Evolutionary conservation across 2,888 invertebrate genomes (phyloP).

Genomic region (Noctua janthe): DNA sequence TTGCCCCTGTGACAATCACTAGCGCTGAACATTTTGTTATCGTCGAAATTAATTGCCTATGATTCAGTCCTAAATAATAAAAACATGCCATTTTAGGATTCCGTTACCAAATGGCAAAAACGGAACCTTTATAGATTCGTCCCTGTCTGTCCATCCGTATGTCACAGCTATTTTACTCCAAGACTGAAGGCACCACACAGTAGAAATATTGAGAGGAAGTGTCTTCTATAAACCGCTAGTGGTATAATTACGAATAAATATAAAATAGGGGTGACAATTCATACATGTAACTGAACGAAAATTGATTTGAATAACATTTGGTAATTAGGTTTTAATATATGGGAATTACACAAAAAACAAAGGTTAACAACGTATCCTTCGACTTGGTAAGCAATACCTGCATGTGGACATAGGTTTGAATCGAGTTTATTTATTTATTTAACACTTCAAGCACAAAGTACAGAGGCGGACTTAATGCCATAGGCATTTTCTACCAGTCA

Average conservation of each 20-base stretch:
- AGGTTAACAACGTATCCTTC: neutral
- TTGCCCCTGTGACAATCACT: conserved; percentile 38
- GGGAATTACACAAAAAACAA: neutral
- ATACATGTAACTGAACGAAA: neutral
- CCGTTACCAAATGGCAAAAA: neutral
- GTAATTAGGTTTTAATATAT: too few species aligned
- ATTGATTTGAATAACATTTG: neutral
- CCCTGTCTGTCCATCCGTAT: neutral
- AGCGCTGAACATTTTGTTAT: conserved; percentile 10
- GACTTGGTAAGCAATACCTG: neutral
- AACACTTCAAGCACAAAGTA: too few species aligned
- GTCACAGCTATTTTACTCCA: neutral
- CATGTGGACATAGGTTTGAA: neutral
- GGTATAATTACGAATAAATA: too few species aligned
- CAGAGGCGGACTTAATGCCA: too few species aligned
- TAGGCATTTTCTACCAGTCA: too few species aligned
- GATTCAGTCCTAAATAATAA: neutral
- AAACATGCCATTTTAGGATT: neutral
- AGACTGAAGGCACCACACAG: neutral
- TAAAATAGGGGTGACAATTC: too few species aligned
- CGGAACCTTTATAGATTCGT: neutral
- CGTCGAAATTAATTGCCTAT: neutral
- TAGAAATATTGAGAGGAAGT: neutral
- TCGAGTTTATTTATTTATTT: too few species aligned
- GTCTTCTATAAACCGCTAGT: neutral